phyloP scores from a whole-genome alignment of 2,797 vertebrate genomes.

The Netta rufina region DNA sequence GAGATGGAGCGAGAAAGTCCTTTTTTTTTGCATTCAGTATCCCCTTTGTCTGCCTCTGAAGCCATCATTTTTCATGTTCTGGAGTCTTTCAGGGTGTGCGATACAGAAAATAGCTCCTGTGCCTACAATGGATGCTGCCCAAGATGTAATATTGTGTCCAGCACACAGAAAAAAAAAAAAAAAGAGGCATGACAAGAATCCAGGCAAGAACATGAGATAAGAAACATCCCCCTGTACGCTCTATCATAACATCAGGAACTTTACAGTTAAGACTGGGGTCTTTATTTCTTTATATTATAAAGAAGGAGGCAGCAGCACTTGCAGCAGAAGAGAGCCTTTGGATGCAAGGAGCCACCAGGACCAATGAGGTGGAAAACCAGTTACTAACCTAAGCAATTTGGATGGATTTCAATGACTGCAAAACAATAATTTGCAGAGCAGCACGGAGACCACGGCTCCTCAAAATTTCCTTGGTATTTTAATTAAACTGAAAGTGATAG shows the following conservation, averaged over 20 bases:
- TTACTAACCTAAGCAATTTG: neutral
- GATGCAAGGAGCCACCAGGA: neutral
- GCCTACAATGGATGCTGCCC: fast-evolving
- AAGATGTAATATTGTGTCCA: neutral
- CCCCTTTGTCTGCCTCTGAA: neutral
- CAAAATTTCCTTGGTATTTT: neutral
- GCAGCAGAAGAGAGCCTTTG: neutral
- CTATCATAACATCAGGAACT: neutral
- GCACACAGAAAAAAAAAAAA: neutral
- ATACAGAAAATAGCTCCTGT: neutral
- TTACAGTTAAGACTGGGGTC: neutral
- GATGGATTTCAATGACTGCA: neutral
- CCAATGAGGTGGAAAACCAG: neutral
- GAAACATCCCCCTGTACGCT: neutral
- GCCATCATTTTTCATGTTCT: neutral
- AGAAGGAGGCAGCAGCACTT: neutral
- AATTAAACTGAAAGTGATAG: neutral
- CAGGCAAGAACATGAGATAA: neutral
- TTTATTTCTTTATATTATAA: too few relatives aligned
- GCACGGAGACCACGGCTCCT: neutral
- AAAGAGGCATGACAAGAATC: fast-evolving
- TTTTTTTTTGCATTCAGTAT: neutral
- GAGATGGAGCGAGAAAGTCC: neutral
- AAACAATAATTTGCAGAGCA: neutral
- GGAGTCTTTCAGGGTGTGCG: neutral